Conservation (phyloP, 92 coral and sea anemone species). For the Nematostella vectensis region DNA sequence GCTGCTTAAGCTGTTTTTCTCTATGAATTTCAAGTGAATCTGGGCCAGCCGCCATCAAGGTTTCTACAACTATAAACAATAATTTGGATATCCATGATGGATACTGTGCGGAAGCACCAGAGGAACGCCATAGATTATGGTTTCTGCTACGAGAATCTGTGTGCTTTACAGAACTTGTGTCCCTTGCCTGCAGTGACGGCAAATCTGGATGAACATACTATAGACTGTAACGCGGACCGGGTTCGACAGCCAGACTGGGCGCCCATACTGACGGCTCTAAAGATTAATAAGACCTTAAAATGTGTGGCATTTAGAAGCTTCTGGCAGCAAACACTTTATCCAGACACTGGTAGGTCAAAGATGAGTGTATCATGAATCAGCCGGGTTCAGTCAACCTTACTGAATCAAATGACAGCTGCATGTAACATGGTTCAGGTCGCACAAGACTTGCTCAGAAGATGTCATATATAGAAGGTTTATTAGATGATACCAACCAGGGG, state of each 20-base stretch:
- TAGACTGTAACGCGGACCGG: constrained; percentile 96
- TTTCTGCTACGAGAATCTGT: constrained; percentile 80
- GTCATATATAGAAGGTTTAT: no score
- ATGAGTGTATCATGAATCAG: no score
- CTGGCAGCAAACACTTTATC: constrained; percentile 89
- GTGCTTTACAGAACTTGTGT: constrained; percentile 93
- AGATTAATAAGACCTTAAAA: constrained; percentile 72
- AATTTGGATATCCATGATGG: no score
- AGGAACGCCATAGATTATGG: constrained; percentile 81
- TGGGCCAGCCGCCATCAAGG: no score
- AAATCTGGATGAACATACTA: constrained; percentile 67
- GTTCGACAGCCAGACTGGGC: constrained; percentile 85
- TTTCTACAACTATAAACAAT: no score
- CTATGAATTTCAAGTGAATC: no score
- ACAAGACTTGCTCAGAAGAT: no score
- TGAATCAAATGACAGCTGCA: no score
- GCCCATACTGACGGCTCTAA: constrained; percentile 81
- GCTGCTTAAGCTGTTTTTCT: no score
- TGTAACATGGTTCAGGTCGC: no score
- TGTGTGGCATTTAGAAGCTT: constrained; percentile 80
- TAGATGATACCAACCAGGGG: no score
- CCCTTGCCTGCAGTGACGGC: constrained; percentile 87
- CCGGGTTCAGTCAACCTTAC: no score
- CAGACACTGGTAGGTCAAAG: constrained; percentile 48
- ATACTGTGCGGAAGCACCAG: constrained; percentile 90